Evolutionary conservation across 2,888 invertebrate species (phyloP), one percentile per base, ranked within the genome.

Genomic region (Lampropteryx suffumata): DNA sequence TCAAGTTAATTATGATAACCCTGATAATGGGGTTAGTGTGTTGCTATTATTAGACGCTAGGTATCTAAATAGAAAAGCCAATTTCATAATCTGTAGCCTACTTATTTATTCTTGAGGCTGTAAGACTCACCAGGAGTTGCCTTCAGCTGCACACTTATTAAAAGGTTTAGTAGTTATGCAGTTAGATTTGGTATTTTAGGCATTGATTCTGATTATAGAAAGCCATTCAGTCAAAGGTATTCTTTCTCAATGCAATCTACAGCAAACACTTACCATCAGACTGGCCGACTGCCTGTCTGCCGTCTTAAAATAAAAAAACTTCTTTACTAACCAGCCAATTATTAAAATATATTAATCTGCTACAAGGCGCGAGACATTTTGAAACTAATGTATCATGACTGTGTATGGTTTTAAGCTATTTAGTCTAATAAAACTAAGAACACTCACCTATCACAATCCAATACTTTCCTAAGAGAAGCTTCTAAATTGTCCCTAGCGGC

Each of bases 401-500:
- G 59, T 58, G 56, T 59, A 55, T 50, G 36, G 48, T 49, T 30
- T 26, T n/a, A 50, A 59, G 56, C 59, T 57, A 55, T 57, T 59
- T 37, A 27, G 41, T 35, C 43, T 26, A 29, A 24, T 34, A 33
- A 46, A 43, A 45, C 33, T 21, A 49, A 45, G 44, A 50, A 50
- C 47, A 75, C 83, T 79, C 86, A 95, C 95, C 93, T 94, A 71
- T 95, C 93, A 68, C 91, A 92, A 76, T 94, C 94, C 53, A 96
- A 83, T 47, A 95, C 93, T 61, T 92, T 91, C 52, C 92, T 91
- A 37, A 96, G 87, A 14, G 94, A 94, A 17, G 91, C 86, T 70
- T 94, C 94, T 44, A 96, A 93, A 76, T 94, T 95, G 63, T 95
- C 95, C 63, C 94, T 92, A 35, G 95, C 94, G 17, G 92, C 92